A percentile compares a stretch with the other conserved stretches of the same genome.
Conservation (phyloP, 2,113 vertebrate species). For the Petrocephalus microphthalmus region DNA sequence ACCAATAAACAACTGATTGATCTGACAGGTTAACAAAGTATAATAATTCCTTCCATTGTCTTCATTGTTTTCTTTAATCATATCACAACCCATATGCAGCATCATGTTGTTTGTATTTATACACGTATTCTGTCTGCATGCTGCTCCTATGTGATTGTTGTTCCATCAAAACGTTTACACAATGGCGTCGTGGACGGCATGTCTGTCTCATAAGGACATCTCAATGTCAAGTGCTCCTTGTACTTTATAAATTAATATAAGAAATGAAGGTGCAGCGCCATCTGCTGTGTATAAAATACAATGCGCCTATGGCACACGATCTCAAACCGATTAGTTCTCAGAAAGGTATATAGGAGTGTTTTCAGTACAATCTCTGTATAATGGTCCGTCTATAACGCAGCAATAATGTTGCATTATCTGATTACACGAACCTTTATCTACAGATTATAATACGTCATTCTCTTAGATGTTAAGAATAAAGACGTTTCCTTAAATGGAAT, state of each 20-base stretch:
- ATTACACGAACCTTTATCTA: background rate
- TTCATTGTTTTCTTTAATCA: background rate
- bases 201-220: constrained; percentile 1
- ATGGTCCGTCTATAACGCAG: background rate
- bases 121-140: background rate
- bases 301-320: background rate
- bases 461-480: background rate
- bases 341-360: background rate
- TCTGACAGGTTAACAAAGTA: constrained; percentile 7
- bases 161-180: background rate
- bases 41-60: background rate
- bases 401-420: background rate
- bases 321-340: background rate
- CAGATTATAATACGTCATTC: background rate
- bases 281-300: constrained; percentile 5
- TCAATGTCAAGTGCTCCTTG: constrained; percentile 5
- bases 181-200: background rate
- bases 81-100: background rate
- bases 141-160: background rate
- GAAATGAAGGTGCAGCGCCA: constrained; percentile 9
- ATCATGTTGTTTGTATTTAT: background rate
- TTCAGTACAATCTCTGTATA: background rate
- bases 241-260: background rate
- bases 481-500: background rate
- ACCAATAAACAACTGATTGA: background rate